Base-by-base conservation (phyloP, 2,797 vertebrate genomes). In the Amblyraja radiata region DNA sequence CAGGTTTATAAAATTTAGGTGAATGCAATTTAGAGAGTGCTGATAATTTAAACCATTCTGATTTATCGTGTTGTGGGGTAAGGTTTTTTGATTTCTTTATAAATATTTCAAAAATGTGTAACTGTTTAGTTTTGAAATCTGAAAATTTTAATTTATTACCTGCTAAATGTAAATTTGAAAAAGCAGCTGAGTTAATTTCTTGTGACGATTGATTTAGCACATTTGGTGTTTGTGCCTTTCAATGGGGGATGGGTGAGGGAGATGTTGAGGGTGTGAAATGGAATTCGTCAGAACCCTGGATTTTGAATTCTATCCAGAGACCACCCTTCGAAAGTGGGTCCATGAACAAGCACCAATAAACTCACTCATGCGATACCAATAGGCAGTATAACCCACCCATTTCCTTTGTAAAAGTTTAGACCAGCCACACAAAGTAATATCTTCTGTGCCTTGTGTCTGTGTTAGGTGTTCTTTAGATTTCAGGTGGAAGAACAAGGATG, bases 221-320 rank as follows among this genome's bases (percentile, higher is more conserved):
- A 39, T 58, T 81, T 84, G 81, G 54, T 84, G 81, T 63, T 61
- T 54, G 81, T 84, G 81, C 54, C 81, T 84, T 63, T 84, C 58
- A 23, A 7, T 36, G 32, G 13, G 6, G 6, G 2, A 0, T 58
- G 80, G 46, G 21, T 65, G 63, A 65, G 63, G 6, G 63, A 6
- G 23, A 21, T 73, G 71, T 18, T 36, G 68, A 10, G 21, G n/a
- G 86, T 46, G 2, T 46, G 32, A 71, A 90, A 90, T 32, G 39
- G 4, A 71, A 73, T 73, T 86, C 14, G 2, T 58, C 39, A 10
- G 58, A 86, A 6, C n/a, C n/a, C 39, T 6, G 10, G 7, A 23
- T 74, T 1, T 54, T 74, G 8, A 39, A 4, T 73, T 10, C 88
- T 46, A 46, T 90, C 32, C 36, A 46, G 10, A 10, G 36, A 21